These are phyloP conservation scores for Drosophila bipectinata DNA, from an alignment of 1,140 invertebrate species.

Conservation along the genomic window DNA sequence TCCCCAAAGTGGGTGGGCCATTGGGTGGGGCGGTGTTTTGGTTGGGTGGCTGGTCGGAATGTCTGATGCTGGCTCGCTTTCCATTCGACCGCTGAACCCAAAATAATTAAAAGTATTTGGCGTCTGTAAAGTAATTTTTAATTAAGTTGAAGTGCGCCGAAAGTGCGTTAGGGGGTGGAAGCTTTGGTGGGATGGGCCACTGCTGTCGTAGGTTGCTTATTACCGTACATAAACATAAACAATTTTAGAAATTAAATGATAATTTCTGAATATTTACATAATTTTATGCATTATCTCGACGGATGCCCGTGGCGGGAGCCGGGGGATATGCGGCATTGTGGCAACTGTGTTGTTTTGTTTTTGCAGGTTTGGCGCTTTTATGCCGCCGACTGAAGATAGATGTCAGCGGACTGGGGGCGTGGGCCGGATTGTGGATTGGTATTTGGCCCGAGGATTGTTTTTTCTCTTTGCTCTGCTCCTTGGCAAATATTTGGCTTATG, in stretches of 20 bases:
- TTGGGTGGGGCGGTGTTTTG: not conserved
- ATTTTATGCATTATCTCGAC: slow-evolving; percentile 76
- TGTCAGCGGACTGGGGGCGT: slow-evolving; percentile 8
- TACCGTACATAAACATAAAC: slow-evolving; percentile 80
- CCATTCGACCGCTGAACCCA: slow-evolving; percentile 77
- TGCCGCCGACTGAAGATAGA: slow-evolving; percentile 51
- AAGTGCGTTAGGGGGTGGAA: slow-evolving; percentile 45
- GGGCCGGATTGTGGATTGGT: not conserved
- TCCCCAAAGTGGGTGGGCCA: slow-evolving; percentile 5
- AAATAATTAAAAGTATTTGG: slow-evolving; percentile 82
- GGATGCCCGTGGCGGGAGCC: slow-evolving; percentile 8
- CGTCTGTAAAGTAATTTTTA: slow-evolving; percentile 82
- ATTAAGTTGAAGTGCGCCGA: slow-evolving; percentile 79
- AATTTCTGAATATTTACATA: slow-evolving; percentile 80
- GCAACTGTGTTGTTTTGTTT: slow-evolving; percentile 30
- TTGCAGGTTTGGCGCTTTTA: slow-evolving; percentile 38
- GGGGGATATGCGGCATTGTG: slow-evolving; percentile 11
- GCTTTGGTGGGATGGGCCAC: not conserved
- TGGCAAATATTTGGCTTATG: slow-evolving; percentile 60
- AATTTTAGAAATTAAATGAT: slow-evolving; percentile 83
- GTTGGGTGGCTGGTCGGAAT: not conserved
- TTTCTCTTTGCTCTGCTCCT: slow-evolving; percentile 2
- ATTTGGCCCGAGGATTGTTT: not conserved
- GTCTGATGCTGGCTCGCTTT: slow-evolving; percentile 43
- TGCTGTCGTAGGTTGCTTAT: slow-evolving; percentile 65